Evolutionary conservation across 2,797 vertebrate genomes (phyloP), one percentile per base, ranked within the genome.

Genomic region (Cichlasoma orientale): DNA sequence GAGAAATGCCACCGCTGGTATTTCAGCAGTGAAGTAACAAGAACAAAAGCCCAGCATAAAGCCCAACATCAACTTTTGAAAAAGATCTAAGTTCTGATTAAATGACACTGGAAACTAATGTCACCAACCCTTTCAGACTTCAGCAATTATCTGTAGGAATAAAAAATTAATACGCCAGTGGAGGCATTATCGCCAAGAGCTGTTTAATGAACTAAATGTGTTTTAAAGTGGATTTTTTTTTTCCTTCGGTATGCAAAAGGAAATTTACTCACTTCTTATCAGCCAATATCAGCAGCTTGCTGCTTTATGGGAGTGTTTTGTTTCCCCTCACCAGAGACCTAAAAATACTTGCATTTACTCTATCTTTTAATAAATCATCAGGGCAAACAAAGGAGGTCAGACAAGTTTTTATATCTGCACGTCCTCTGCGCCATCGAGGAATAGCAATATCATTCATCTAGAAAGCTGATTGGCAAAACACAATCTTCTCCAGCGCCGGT

Each of bases 341-440:
- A n/a, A 75, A 61, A 82, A 79, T 74, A 50, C 68, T 73, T 82
- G 75, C 7, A 77, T 86, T 83, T 68, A 55, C 59, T 79, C 11
- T 56, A 69, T 78, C 63, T 82, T 85, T 80, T 76, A 72, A 81
- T 82, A 85, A 84, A 88, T 83, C 19, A 72, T 31, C 44, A 23
- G 44, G 21, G 4, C n/a, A 57, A 70, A 63, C 31, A 61, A 57
- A 78, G 10, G 2, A 23, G 27, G 70, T 68, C 69, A 59, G 70
- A 25, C 33, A 52, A 41, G 7, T 68, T 76, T 75, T 54, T 56
- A 41, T 81, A 74, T 78, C 76, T 72, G 58, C 33, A 66, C 12
- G 27, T 75, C 53, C 29, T 53, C 19, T 9, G 72, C 69, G 52
- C 47, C 33, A n/a, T 72, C 23, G 33, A 75, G 61, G 14, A 79